Base-by-base conservation (phyloP, 2,113 vertebrate species). In the Macrotus californicus region DNA sequence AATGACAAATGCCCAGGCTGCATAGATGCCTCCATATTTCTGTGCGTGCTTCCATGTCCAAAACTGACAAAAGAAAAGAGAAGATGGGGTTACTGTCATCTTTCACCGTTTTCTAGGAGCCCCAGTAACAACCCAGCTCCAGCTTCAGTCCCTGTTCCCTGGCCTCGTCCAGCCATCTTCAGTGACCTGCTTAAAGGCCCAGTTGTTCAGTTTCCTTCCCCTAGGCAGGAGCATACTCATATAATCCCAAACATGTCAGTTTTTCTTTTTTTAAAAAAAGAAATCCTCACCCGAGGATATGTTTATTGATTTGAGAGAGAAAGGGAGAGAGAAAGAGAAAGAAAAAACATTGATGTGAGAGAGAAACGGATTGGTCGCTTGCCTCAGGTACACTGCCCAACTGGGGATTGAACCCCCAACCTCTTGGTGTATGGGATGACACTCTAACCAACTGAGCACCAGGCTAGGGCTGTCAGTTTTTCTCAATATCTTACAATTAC, bases 11-110 rank as follows among this genome's bases (percentile, higher is more conserved):
- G 98, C 99, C 99, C 99, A 99, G 24, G 99, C 98, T 81, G 99
- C 99, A 75, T 99, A 99, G 97, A 99, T 99, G 50, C 99, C 99
- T 80, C 98, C 98, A 80, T 99, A 99, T 84, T 94, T 97, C 92
- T 95, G 98, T 48, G 99, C 99, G 76, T 98, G 98, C 70, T 97
- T 97, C 99, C 99, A 99, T 16, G 99, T 99, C 8, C 99, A 99
- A 29, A 98, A 99, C 99, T 99, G 96, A 67, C 6, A 66, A 64
- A 66, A 7, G 92, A 90, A 75, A 18, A 52, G 67, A 2, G 77
- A 87, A 70, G 31, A 87, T n/a, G 39, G 43, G 34, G 66, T 97
- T 94, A 97, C 46, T 96, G 26, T 73, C 22, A 41, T 79, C 2
- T 77, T 15, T 66, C 9, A 46, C 36, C 36, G 73, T 43, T 81